Evolutionary conservation across 2,797 vertebrate genomes (phyloP), one percentile per base, ranked within the genome.

Genomic region (Cuculus canorus): DNA sequence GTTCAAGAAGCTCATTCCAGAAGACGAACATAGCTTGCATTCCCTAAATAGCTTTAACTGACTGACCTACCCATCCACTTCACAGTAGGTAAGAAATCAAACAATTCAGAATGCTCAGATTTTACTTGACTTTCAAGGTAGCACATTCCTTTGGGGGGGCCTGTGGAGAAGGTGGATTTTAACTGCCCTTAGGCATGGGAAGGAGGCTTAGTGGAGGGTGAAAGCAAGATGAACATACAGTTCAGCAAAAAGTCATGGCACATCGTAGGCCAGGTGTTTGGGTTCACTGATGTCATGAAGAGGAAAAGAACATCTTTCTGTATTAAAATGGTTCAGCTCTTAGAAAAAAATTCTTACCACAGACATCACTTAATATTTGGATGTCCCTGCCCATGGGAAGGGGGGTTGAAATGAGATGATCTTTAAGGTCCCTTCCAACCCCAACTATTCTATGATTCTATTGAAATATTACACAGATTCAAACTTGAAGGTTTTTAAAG

Each of bases 31-130:
- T 82, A 87, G 79, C 50, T 86, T 25, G 6, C 85, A 95, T 91
- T 94, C 85, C 30, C 32, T 4, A 81, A 65, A 94, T 88, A 92
- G 69, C 75, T 96, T 66, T 23, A 82, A 48, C n/a, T 93, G 81
- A 48, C 61, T 61, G 41, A 25, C 17, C 59, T 52, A 57, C 48
- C 33, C 77, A 11, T 37, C 95, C 73, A 64, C 43, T 70, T 76
- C 59, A 45, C 48, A 76, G 32, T n/a, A 68, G 33, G 22, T 13
- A 78, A 63, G 28, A 81, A 81, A 88, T 17, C 18, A 89, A 86
- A 75, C 32, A 68, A 45, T 63, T 83, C 59, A 27, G 33, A 70
- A 48, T 14, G 23, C 14, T 83, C 61, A 39, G 69, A 19, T 84
- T 95, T 82, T 47, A 54, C 39, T 45, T 45, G 50, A 37, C 63